Evolutionary conservation across 2,888 invertebrate species (phyloP), one percentile per base, ranked within the genome.

Genomic region (Diaphora mendica): DNA sequence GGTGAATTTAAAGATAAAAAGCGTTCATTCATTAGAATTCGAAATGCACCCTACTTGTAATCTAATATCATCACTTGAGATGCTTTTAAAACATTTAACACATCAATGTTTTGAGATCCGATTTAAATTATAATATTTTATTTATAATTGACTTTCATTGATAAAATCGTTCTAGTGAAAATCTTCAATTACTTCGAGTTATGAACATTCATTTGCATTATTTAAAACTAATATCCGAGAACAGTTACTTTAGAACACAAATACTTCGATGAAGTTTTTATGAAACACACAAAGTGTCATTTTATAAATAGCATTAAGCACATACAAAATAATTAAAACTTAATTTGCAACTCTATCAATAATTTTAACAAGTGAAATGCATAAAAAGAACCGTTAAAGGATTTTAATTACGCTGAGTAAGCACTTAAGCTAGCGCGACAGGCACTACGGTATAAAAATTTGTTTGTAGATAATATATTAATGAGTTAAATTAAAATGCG

Each of bases 31-130:
- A 23, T 1, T n/a, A 9, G n/a, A 11, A 55, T 9, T 83, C 81
- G 75, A 77, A 80, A 82, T 82, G 82, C 83, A 82, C 82, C 86
- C 85, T 68, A 71, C 20, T 77, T 73, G 82, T 82, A 86, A 84
- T 77, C 75, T 72, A 78, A 87, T 81, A 75, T 77, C 83, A 79
- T 76, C 83, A 79, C 73, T 77, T 80, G 75, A 82, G 81, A 82
- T 81, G 82, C 80, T 84, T 83, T 85, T 73, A 62, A 26, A 35
- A 30, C 42, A 71, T 70, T 76, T 73, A 73, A 70, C 75, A 64
- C 44, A 44, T 71, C 51, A 55, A 33, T 20, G 33, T 74, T 75
- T 59, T 62, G 39, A 23, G 66, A 68, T 65, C 67, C n/a, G 23
- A 68, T 35, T 64, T 33, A 33, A 9, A 33, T 70, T 64, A 39